phyloP scores from a whole-genome alignment of 2,797 vertebrate species.

The Babyrousa celebensis region DNA sequence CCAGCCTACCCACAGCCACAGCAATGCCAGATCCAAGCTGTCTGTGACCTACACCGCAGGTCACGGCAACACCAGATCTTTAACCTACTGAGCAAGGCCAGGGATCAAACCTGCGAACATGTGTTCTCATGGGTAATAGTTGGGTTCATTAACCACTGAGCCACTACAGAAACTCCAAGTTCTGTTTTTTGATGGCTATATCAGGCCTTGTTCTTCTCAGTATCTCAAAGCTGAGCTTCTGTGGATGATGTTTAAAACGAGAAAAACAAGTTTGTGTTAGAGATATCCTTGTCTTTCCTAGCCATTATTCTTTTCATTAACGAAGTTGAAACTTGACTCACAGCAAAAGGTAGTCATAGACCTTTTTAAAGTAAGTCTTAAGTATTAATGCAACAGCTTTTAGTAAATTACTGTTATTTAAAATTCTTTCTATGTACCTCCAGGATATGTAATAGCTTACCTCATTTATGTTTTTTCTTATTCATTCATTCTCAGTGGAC shows the following conservation, averaged over 20 bases:
- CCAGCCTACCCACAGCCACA: too few species aligned
- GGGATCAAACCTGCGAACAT: too few species aligned
- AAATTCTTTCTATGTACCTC: slow-evolving; percentile 75
- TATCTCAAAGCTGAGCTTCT: not conserved
- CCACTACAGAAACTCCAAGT: too few species aligned
- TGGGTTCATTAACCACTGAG: too few species aligned
- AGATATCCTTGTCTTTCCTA: not conserved
- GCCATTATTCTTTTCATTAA: slow-evolving; percentile 40
- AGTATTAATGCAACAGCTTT: slow-evolving; percentile 78
- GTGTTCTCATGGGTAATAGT: too few species aligned
- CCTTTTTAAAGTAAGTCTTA: slow-evolving; percentile 58
- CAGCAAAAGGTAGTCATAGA: not conserved
- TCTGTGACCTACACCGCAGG: too few species aligned
- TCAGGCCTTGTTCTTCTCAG: not conserved
- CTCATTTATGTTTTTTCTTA: slow-evolving; percentile 80
- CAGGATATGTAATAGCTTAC: slow-evolving; percentile 77
- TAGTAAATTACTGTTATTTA: slow-evolving; percentile 83
- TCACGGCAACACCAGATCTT: too few species aligned
- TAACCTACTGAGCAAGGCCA: too few species aligned
- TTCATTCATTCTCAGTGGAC: slow-evolving; percentile 80
- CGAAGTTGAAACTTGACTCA: slow-evolving; percentile 25
- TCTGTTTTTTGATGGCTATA: too few species aligned
- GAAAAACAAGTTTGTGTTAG: not conserved
- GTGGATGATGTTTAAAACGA: slow-evolving; percentile 5
- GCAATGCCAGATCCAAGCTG: too few species aligned